Conservation (phyloP, 2,888 invertebrate genomes). For the Dryadula phaetusa region DNA sequence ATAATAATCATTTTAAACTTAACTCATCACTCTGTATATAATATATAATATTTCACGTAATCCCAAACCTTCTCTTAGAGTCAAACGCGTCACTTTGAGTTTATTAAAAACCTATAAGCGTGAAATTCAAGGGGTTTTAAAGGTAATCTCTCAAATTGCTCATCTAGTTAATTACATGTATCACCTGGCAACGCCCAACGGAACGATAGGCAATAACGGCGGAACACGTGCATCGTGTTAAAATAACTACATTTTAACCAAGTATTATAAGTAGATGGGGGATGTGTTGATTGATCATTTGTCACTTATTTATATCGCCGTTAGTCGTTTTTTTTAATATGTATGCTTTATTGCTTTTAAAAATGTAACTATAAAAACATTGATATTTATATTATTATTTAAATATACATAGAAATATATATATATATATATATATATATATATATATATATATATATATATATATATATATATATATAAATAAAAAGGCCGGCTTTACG, state of each 20-base stretch:
- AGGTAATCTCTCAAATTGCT: constrained; percentile 76
- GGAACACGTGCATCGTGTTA: constrained; percentile 15
- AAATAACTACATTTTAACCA: constrained; percentile 23
- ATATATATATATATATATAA: too few relatives aligned
- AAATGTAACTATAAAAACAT: too few relatives aligned
- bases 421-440: too few relatives aligned
- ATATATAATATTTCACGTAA: neutral
- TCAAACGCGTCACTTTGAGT: constrained; percentile 45
- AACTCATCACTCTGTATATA: too few relatives aligned
- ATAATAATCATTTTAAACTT: too few relatives aligned
- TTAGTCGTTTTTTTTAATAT: neutral
- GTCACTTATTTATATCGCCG: neutral
- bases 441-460: too few relatives aligned
- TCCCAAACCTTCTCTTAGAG: neutral
- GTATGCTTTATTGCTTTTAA: too few relatives aligned
- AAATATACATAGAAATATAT: too few relatives aligned
- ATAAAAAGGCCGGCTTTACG: too few relatives aligned
- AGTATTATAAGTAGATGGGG: constrained; percentile 4
- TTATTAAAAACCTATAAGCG: constrained; percentile 48
- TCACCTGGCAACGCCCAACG: constrained; percentile 69
- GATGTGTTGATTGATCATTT: constrained; percentile 1
- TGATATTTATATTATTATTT: too few relatives aligned
- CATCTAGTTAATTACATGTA: constrained; percentile 71
- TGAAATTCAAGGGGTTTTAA: constrained; percentile 63
- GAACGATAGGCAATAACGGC: constrained; percentile 20